Percentiles rank a stretch among this genome's conserved stretches.
phyloP scores from a whole-genome alignment of 2,888 invertebrate genomes.

The Zaprionus lineosus region DNA sequence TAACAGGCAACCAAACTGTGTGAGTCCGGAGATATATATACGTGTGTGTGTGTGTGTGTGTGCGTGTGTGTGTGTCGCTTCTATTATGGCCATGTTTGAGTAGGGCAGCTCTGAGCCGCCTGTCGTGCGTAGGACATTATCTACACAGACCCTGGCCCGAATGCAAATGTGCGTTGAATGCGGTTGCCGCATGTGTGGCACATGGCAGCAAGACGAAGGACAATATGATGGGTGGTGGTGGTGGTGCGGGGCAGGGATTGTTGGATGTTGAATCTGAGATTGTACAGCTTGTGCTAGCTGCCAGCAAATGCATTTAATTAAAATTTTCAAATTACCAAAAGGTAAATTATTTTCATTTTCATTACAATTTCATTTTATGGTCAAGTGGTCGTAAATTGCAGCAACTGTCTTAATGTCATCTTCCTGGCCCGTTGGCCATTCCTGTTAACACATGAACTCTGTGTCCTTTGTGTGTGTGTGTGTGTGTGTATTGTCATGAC shows the following conservation, averaged over 20 bases:
- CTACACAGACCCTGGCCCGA: conserved; percentile 21
- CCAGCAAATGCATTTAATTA: conserved; percentile 62
- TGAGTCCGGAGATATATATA: background rate
- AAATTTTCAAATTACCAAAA: conserved; percentile 66
- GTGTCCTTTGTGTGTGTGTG: too few relatives aligned
- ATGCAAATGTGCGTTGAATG: conserved; percentile 37
- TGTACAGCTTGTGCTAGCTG: conserved; percentile 25
- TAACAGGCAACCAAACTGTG: conserved; percentile 37
- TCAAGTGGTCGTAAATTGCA: conserved; percentile 39
- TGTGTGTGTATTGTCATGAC: too few relatives aligned
- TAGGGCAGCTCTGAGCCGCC: conserved; percentile 14
- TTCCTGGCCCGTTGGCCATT: conserved; percentile 16
- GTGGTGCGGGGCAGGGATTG: background rate
- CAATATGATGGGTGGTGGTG: too few relatives aligned
- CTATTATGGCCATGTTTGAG: conserved; percentile 41
- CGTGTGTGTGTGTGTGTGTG: background rate
- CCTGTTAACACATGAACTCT: conserved; percentile 3
- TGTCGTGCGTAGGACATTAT: conserved; percentile 35
- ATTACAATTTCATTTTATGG: conserved; percentile 39
- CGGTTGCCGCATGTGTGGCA: too few relatives aligned
- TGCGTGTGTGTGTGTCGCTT: conserved; percentile 13
- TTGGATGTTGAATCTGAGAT: conserved; percentile 25
- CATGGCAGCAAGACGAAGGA: conserved; percentile 21
- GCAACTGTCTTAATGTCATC: conserved; percentile 40
- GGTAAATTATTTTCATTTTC: conserved; percentile 54